Base-by-base conservation (phyloP, 2,113 vertebrate species). In the Gila orcuttii region DNA sequence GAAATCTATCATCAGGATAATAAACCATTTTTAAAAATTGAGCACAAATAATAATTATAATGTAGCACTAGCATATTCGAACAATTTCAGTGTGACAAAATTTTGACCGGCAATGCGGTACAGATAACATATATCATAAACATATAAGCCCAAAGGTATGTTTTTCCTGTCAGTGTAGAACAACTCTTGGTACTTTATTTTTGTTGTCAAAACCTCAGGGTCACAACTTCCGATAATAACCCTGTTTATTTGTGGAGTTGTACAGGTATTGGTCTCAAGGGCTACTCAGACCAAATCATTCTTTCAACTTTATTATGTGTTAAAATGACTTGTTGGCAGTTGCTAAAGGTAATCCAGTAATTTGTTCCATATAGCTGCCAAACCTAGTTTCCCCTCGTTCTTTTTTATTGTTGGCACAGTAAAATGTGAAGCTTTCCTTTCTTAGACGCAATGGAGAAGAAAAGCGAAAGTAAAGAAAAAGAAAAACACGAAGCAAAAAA, bases 251-350 rank as follows among this genome's bases (percentile, higher is more conserved):
- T 89, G 71, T 86, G 60, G 82, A 55, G 68, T 85, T 84, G 68
- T 80, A 28, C 57, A 75, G 83, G 82, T 57, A 87, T 86, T 88
- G 86, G 88, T 74, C 88, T 80, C 84, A 36, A 60, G 87, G 88
- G 86, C 64, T 87, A 31, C 83, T 74, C 84, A 50, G 78, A 84
- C 81, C 71, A 86, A 83, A 81, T 91, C 90, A 87, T 90, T 87
- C 91, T 83, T 60, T 83, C 82, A 88, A 89, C 87, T 94, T 95
- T 94, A 95, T 95, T 94, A 95, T 94, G 94, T 95, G 94, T 94
- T 93, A 93, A 92, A 95, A 93, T 93, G 91, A 93, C 92, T 93
- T 90, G 90, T 91, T 94, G 93, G 93, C 94, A 93, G 91, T 92
- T 88, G 91, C 91, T 93, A 91, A 93, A 91, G 91, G 92, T 94